Conservation (phyloP, 2,888 invertebrate species). For the Ennomos erosarius region DNA sequence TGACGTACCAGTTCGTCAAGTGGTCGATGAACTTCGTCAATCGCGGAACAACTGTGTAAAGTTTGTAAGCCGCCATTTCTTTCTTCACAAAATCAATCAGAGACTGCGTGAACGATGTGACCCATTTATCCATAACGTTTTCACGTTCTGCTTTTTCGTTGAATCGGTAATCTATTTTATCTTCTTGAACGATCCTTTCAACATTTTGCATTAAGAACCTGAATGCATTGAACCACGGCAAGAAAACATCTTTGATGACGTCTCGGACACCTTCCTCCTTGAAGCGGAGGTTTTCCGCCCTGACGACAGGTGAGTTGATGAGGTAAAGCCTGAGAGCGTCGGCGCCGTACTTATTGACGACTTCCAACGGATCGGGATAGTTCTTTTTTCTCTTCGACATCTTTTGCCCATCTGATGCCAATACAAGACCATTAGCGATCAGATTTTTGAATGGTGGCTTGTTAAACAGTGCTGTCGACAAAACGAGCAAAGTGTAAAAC, state of each 20-base stretch:
- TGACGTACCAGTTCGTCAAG: conserved; percentile 99
- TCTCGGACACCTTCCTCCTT: conserved; percentile 99
- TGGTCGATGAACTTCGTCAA: conserved; percentile 98
- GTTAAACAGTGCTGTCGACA: conserved; percentile 97
- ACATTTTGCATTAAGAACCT: conserved; percentile 98
- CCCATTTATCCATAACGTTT: conserved; percentile 99
- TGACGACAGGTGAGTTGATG: conserved; percentile 98
- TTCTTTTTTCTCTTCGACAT: conserved; percentile 99
- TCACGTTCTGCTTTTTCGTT: conserved; percentile 80
- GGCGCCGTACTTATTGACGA: conserved; percentile 97
- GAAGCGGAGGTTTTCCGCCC: conserved; percentile 97
- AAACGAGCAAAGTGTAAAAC: conserved; percentile 99
- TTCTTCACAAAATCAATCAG: conserved; percentile 93
- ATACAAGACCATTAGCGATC: conserved; percentile 97
- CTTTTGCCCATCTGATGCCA: conserved; percentile 99
- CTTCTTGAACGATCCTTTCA: conserved; percentile 90
- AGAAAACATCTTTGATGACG: conserved; percentile 97
- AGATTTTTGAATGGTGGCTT: conserved; percentile 99
- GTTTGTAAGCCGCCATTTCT: conserved; percentile 97
- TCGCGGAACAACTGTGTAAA: conserved; percentile 97
- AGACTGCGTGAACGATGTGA: conserved; percentile 97
- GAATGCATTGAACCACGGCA: conserved; percentile 98
- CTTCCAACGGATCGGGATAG: conserved; percentile 97
- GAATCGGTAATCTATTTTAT: conserved; percentile 82
- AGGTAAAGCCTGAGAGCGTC: conserved; percentile 98